A percentile compares a stretch with the other conserved stretches of the same genome.
These are phyloP conservation scores for Poecile atricapillus DNA, from an alignment of 2,113 vertebrate species.

Conservation along the genomic window DNA sequence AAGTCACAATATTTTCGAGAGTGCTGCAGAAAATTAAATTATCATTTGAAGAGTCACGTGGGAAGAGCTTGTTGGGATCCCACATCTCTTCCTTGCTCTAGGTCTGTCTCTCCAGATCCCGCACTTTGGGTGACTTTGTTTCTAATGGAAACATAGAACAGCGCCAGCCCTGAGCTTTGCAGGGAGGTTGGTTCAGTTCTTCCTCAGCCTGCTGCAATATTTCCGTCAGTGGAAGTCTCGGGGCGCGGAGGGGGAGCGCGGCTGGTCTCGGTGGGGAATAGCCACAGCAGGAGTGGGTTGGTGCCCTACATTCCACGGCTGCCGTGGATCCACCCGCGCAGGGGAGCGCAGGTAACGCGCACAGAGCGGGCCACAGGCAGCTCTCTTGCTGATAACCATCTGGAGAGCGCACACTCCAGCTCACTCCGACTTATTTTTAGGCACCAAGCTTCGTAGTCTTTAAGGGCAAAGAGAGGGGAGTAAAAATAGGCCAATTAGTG, in stretches of 20 bases:
- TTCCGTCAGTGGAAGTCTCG: rapidly evolving
- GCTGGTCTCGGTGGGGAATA: not conserved
- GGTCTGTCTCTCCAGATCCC: not conserved
- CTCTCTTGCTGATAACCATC: conserved; percentile 44
- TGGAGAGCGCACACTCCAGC: conserved; percentile 32
- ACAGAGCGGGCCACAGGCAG: not conserved
- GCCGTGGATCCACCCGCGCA: not conserved
- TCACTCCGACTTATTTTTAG: conserved; percentile 58
- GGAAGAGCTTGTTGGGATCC: not conserved
- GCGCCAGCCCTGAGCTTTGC: not conserved
- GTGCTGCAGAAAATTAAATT: not conserved
- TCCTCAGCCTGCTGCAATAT: not conserved
- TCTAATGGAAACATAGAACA: not conserved
- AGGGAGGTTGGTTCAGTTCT: not conserved
- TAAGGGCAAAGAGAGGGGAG: conserved; percentile 51
- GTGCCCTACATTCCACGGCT: not conserved
- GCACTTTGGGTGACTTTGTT: not conserved
- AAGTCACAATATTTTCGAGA: not conserved
- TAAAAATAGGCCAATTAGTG: conserved; percentile 68
- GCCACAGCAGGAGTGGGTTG: not conserved
- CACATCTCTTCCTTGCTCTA: not conserved
- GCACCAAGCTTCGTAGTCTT: conserved; percentile 38
- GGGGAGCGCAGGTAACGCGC: not conserved
- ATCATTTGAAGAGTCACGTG: not conserved
- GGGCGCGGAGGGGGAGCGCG: not conserved